A percentile compares a stretch with the other conserved stretches of the same genome.
Evolutionary conservation across 2,888 invertebrate genomes (phyloP).

Genomic region (Melipona beecheii): DNA sequence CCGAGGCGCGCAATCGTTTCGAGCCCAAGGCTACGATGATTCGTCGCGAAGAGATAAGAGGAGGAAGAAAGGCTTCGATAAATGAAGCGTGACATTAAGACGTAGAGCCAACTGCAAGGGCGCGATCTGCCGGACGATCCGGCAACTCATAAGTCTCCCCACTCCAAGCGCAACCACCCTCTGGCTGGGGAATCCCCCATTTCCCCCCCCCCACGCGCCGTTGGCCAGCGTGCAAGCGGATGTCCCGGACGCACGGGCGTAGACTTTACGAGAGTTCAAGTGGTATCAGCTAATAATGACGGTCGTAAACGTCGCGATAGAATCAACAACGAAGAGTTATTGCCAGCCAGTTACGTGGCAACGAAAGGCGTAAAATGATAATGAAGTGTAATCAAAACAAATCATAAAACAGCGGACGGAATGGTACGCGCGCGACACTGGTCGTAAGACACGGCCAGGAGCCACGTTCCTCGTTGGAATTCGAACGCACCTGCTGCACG

Average conservation of each 20-base stretch:
- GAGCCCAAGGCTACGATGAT: slow-evolving; percentile 54
- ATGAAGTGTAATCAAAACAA: slow-evolving; percentile 83
- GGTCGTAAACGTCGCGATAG: slow-evolving; percentile 84
- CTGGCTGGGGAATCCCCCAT: slow-evolving; percentile 46
- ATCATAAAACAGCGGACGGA: slow-evolving; percentile 77
- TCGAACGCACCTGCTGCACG: slow-evolving; percentile 49
- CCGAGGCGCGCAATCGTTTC: slow-evolving; percentile 26
- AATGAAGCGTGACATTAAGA: slow-evolving; percentile 55
- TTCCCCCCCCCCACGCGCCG: slow-evolving; percentile 37
- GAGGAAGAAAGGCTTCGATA: slow-evolving; percentile 33
- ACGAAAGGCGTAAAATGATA: slow-evolving; percentile 81
- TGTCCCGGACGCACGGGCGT: slow-evolving; percentile 77
- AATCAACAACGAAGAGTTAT: slow-evolving; percentile 83
- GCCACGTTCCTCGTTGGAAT: slow-evolving; percentile 27
- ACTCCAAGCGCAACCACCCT: slow-evolving; percentile 49
- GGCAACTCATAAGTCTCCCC: slow-evolving; percentile 80
- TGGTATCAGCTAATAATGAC: slow-evolving; percentile 83
- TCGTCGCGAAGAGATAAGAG: slow-evolving; percentile 49
- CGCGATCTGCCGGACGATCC: slow-evolving; percentile 82
- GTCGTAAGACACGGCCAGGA: slow-evolving; percentile 19
- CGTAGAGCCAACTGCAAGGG: slow-evolving; percentile 62
- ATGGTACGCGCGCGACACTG: slow-evolving; percentile 7
- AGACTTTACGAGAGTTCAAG: slow-evolving; percentile 81
- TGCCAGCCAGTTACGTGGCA: slow-evolving; percentile 79
- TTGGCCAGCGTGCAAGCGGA: slow-evolving; percentile 46